These are phyloP conservation scores for Trichomalopsis sarcophagae DNA, from an alignment of 1,140 invertebrate species.

Conservation along the genomic window DNA sequence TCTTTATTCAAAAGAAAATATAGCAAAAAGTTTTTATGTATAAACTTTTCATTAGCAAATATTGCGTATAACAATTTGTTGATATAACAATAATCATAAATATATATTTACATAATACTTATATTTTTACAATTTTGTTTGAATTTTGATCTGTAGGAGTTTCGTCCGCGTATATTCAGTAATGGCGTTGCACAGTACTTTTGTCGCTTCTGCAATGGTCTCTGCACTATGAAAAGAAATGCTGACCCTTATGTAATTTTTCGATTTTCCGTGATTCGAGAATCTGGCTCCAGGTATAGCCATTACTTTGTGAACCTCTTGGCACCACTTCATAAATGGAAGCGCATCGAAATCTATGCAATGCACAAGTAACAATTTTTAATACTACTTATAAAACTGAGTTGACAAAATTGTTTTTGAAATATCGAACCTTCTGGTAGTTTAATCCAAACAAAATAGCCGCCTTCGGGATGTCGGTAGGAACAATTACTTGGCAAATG, in stretches of 20 bases:
- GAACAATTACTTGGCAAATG: constrained; percentile 72
- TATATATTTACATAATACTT: constrained; percentile 45
- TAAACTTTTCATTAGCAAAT: too few species aligned
- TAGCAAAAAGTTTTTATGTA: too few species aligned
- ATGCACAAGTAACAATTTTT: constrained; percentile 25
- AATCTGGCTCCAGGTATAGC: constrained; percentile 75
- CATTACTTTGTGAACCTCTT: constrained; percentile 68
- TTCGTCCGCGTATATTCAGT: constrained; percentile 55
- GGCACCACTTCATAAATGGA: constrained; percentile 69
- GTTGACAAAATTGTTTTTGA: constrained; percentile 16
- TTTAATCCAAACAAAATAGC: constrained; percentile 79
- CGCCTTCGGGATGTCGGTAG: constrained; percentile 73
- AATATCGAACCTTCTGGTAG: constrained; percentile 66
- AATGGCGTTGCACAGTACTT: constrained; percentile 64
- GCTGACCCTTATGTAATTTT: constrained; percentile 72
- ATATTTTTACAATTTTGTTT: constrained; percentile 33
- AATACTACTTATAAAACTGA: not conserved
- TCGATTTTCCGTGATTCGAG: constrained; percentile 63
- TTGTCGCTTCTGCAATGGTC: constrained; percentile 59
- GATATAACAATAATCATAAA: not conserved
- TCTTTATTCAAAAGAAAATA: too few species aligned
- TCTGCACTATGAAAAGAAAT: constrained; percentile 72
- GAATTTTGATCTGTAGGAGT: not conserved
- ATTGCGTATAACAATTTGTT: too few species aligned
- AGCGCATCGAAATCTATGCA: constrained; percentile 62